Percentiles rank a stretch among this genome's conserved stretches.
These are phyloP conservation scores for Thyatira batis DNA, from an alignment of 2,888 invertebrate genomes.

Conservation along the genomic window DNA sequence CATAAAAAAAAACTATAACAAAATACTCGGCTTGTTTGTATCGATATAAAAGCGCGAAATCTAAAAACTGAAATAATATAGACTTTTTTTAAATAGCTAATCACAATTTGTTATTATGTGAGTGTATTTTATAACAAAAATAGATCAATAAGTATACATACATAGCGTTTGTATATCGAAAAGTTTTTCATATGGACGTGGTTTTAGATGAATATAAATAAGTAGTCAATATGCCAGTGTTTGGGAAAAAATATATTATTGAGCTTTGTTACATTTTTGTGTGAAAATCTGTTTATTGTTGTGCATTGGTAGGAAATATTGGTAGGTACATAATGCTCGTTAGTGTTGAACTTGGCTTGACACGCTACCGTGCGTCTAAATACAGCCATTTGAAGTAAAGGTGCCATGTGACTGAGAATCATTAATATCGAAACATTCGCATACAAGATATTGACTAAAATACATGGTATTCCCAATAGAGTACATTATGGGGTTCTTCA, in stretches of 20 bases:
- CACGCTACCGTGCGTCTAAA: too few species aligned
- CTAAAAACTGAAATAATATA: neutral
- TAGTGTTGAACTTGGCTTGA: too few species aligned
- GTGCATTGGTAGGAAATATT: neutral
- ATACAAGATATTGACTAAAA: too few species aligned
- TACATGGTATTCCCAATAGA: too few species aligned
- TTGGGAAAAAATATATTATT: conserved; percentile 23
- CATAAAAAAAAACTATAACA: neutral
- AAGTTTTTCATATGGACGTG: conserved; percentile 67
- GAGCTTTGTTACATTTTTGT: conserved; percentile 44
- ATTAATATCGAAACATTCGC: too few species aligned
- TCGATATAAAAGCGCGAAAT: neutral
- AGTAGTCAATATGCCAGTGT: conserved; percentile 45
- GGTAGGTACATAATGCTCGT: neutral
- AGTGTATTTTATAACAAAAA: conserved; percentile 68
- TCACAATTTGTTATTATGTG: conserved; percentile 71
- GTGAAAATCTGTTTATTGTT: conserved; percentile 13
- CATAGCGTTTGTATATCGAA: conserved; percentile 75
- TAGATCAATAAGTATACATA: conserved; percentile 65
- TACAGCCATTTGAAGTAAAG: too few species aligned
- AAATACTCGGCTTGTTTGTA: neutral
- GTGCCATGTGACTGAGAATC: too few species aligned
- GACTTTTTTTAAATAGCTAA: conserved; percentile 45
- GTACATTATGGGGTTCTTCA: too few species aligned
- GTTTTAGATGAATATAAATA: conserved; percentile 62